Evolutionary conservation across 2,113 vertebrate species (phyloP), one percentile per base, ranked within the genome.

Genomic region (Colius striatus): DNA sequence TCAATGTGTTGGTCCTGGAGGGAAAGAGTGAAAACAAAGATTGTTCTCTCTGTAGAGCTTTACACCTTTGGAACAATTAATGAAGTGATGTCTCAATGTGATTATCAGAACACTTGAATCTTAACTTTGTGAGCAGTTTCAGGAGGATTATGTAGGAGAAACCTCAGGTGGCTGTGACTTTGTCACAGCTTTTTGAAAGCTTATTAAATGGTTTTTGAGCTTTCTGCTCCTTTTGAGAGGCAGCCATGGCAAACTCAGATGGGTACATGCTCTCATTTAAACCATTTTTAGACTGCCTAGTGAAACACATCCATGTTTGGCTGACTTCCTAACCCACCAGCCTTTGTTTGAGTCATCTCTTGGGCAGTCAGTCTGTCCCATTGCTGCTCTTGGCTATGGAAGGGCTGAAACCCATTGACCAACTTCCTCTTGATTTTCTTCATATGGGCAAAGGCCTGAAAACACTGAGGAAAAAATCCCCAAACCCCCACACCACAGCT

Each of bases 331-430:
- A 30, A 41, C 68, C 25, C 41, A 18, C 3, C 0, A 45, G 41
- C 0, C 0, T 27, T 16, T 23, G n/a, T 26, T n/a, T 0, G 0
- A 45, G 48, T 41, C 0, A 0, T 16, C 36, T 86, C 58, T 82
- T 0, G 0, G 36, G 18, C 23, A 5, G 29, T 43, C 63, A 8
- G 11, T n/a, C n/a, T n/a, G n/a, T n/a, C 55, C 36, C 32, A 55
- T 45, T 74, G 43, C 21, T 57, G 9, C 55, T 38, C 54, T 81
- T 5, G 3, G 11, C 66, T 23, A 20, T 0, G 0, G 0, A 15
- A 82, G 23, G 47, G 76, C 58, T 8, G 9, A 86, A 77, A 82
- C 76, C 26, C 11, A 11, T 5, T 79, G 54, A 75, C 53, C 23
- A 48, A 13, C 43, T 82, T 78, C 65, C 74, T 65, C 55, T 30